Conservation (phyloP, 2,113 vertebrate genomes). For the Lophius piscatorius region DNA sequence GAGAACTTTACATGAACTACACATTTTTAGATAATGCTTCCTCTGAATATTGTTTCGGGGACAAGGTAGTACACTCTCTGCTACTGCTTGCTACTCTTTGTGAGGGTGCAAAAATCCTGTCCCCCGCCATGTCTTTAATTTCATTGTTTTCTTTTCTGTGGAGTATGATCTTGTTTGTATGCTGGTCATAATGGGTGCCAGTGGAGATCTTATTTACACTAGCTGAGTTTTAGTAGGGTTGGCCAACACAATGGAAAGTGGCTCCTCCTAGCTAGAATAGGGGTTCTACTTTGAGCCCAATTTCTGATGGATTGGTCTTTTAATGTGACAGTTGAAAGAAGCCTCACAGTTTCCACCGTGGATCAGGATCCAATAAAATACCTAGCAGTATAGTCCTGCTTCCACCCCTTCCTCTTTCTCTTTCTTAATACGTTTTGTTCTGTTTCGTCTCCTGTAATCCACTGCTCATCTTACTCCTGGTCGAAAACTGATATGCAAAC, state of each 20-base stretch:
- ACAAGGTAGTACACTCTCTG: conserved; percentile 12
- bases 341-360: conserved; percentile 47
- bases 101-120: conserved; percentile 26
- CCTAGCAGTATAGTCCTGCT: conserved; percentile 37
- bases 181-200: conserved; percentile 48
- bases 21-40: conserved; percentile 20
- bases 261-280: conserved; percentile 35
- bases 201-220: conserved; percentile 65
- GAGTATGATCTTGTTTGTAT: conserved; percentile 59
- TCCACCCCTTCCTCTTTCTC: conserved; percentile 48
- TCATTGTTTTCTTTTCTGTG: conserved; percentile 41
- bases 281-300: conserved; percentile 25
- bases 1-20: conserved; percentile 40
- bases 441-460: conserved; percentile 49
- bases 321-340: conserved; percentile 67
- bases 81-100: conserved; percentile 27
- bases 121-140: conserved; percentile 37
- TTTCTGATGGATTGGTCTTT: conserved; percentile 65
- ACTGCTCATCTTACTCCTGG: conserved; percentile 52
- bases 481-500: conserved; percentile 78
- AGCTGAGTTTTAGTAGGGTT: conserved; percentile 40
- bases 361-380: conserved; percentile 55
- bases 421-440: conserved; percentile 61
- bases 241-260: conserved; percentile 56
- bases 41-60: conserved; percentile 1